These are phyloP conservation scores for Bombus confusus DNA, from an alignment of 1,140 invertebrate species.

Conservation along the genomic window DNA sequence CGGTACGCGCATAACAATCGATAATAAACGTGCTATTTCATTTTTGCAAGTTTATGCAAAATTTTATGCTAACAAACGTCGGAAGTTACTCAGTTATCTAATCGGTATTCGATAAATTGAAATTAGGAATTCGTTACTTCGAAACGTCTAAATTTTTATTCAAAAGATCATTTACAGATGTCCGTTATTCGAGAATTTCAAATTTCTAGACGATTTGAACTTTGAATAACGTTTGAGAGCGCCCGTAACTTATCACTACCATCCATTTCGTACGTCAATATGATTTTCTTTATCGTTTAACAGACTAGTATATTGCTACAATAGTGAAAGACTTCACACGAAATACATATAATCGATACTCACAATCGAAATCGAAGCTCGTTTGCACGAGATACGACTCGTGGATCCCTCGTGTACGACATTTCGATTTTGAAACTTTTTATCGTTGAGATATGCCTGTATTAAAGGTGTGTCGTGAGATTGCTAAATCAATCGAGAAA, in stretches of 20 bases:
- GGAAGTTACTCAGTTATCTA: not conserved
- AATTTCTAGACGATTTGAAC: not conserved
- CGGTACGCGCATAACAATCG: not conserved
- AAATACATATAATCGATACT: constrained; percentile 33
- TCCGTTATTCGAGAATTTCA: not conserved
- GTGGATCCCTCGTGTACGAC: constrained; percentile 48
- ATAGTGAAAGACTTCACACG: constrained; percentile 49
- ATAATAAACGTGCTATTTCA: not conserved
- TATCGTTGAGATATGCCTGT: constrained; percentile 2
- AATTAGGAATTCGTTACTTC: not conserved
- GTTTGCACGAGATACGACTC: constrained; percentile 4
- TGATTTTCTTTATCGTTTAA: not conserved
- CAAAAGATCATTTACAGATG: not conserved
- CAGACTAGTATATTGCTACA: not conserved
- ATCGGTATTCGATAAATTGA: not conserved
- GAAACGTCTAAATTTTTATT: not conserved
- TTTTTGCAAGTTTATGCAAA: not conserved
- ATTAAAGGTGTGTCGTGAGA: constrained; percentile 2
- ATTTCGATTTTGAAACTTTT: constrained; percentile 36
- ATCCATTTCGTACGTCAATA: not conserved
- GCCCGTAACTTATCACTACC: no score
- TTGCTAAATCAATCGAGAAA: constrained; percentile 20
- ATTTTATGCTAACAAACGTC: not conserved
- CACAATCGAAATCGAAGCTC: constrained; percentile 12
- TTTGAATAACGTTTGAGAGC: not conserved